Percentiles rank a stretch among this genome's conserved stretches.
These are phyloP conservation scores for Cyclophora albipunctata DNA, from an alignment of 2,888 invertebrate species.

Conservation along the genomic window DNA sequence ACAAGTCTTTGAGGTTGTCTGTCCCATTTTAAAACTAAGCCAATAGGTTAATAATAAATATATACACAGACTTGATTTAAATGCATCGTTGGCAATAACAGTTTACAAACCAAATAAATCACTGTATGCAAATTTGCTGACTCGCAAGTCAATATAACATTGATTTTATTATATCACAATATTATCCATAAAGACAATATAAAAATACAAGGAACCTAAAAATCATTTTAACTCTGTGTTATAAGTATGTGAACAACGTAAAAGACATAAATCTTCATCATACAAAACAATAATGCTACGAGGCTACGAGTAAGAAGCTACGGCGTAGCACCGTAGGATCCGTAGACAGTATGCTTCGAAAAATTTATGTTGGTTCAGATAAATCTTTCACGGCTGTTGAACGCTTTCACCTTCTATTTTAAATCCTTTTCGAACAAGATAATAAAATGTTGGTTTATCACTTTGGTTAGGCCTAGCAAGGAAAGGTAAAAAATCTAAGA, in stretches of 20 bases:
- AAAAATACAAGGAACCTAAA: no score
- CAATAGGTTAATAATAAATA: no score
- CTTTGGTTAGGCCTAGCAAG: constrained; percentile 28
- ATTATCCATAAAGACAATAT: no score
- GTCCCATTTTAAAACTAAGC: no score
- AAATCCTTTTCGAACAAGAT: constrained; percentile 10
- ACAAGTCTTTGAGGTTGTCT: no score
- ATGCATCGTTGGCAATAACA: no score
- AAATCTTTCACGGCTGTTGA: constrained; percentile 20
- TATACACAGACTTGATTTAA: no score
- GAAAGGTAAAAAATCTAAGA: background rate
- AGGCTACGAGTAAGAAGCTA: constrained; percentile 6
- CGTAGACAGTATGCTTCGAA: constrained; percentile 19
- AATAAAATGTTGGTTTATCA: constrained; percentile 7
- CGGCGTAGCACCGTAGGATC: constrained; percentile 9
- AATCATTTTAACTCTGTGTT: no score
- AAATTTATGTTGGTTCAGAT: constrained; percentile 20
- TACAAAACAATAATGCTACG: constrained; percentile 2
- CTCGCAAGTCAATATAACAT: no score
- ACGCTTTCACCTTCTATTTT: constrained; percentile 17
- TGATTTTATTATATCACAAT: no score
- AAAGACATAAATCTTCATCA: constrained; percentile 15
- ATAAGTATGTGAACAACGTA: constrained; percentile 1
- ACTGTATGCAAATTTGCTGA: no score
- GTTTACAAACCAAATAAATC: no score